Base-by-base conservation (phyloP, 1,140 invertebrate species). In the Papilio polyxenes region DNA sequence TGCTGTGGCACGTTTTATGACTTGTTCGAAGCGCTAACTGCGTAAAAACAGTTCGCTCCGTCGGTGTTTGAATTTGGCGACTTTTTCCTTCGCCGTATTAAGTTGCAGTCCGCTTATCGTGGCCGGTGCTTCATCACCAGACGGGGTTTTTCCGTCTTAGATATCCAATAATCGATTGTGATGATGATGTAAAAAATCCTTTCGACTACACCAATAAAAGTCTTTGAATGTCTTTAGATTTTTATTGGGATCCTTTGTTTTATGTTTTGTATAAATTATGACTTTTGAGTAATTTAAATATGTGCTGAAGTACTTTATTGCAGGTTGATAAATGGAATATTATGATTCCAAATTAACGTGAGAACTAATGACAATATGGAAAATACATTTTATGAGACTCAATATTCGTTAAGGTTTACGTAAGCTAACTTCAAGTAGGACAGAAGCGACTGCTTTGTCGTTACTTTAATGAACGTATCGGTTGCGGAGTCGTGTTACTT, bases 391-490 rank as follows among this genome's bases (percentile, higher is more conserved):
- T 9, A 31, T 5, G 11, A 31, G 6, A 31, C 62, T 65, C 23
- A 65, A 65, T 86, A 87, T 89, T 86, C 83, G 80, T 84, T 81
- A 51, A 11, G 5, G 51, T 56, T 15, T 23, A 59, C 85, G 85
- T 88, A 89, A 88, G 84, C 84, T 83, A 90, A 87, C 85, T 81
- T 74, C 62, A 81, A 81, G 85, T 83, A 86, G 85, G 87, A 82
- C 84, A 85, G 85, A 85, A 85, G 84, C 86, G 87, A 86, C 13
- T 15, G 13, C 13, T 37, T 37, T 72, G 65, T 15, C 65, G 65
- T 37, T 85, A 85, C 87, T 84, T 87, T 92, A 92, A 92, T 92
- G 91, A 92, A 91, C 85, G 91, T 87, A 88, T 92, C 90, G 87
- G 89, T 92, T 91, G 49, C 75, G 82, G 88, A 79, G 84, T 90